These are phyloP conservation scores for Hylyphantes graminicola DNA, from an alignment of 1,140 invertebrate species.

Conservation along the genomic window DNA sequence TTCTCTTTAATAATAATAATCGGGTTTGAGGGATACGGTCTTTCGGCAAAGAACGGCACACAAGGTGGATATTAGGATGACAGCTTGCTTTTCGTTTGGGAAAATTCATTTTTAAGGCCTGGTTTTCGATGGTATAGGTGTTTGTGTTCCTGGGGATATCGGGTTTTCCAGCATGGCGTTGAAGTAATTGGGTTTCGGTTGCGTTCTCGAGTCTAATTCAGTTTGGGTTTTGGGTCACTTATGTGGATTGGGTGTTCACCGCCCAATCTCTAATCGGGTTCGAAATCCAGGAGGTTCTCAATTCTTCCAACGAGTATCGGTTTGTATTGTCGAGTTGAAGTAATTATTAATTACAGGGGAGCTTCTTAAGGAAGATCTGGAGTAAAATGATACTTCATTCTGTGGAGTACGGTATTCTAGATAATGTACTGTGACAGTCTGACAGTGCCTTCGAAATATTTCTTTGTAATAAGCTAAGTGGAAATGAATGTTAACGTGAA, in stretches of 20 bases:
- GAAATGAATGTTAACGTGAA: too few relatives aligned
- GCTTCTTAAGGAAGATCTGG: too few relatives aligned
- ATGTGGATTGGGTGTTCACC: constrained; percentile 1
- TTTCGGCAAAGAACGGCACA: neutral
- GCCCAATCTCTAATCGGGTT: constrained; percentile 13
- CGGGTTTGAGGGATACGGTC: constrained; percentile 19
- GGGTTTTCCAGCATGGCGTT: neutral
- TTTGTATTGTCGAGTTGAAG: too few relatives aligned
- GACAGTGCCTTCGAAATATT: too few relatives aligned
- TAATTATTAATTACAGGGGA: too few relatives aligned
- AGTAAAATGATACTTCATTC: too few relatives aligned
- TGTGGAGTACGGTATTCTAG: too few relatives aligned
- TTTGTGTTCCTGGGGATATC: neutral
- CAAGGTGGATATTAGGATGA: neutral
- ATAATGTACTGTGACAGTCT: too few relatives aligned
- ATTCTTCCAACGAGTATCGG: too few relatives aligned
- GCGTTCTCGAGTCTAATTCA: constrained; percentile 15
- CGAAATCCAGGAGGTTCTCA: neutral
- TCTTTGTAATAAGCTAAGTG: too few relatives aligned
- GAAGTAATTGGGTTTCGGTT: constrained; percentile 27
- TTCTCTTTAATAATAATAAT: neutral
- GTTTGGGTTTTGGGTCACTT: constrained; percentile 21
- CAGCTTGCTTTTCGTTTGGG: neutral
- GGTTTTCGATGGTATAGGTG: constrained; percentile 13
- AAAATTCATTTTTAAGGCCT: constrained; percentile 37